These are phyloP conservation scores for Cepaea nemoralis DNA, from an alignment of 1,140 invertebrate species.

Conservation along the genomic window DNA sequence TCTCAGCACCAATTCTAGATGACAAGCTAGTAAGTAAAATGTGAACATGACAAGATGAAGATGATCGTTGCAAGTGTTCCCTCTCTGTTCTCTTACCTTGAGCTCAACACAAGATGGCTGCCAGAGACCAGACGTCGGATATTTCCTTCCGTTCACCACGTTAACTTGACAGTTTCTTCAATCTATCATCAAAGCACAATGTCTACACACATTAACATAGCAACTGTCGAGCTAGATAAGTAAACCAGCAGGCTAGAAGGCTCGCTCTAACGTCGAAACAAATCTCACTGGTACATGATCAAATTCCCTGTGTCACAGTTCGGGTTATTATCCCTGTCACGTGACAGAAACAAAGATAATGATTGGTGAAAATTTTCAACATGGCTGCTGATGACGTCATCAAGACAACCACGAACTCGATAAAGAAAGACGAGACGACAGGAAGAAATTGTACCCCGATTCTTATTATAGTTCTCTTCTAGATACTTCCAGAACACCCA, in stretches of 20 bases:
- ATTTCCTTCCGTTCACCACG: neutral
- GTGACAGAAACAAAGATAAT: neutral
- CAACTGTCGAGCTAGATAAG: neutral
- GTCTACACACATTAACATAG: neutral
- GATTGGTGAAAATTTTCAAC: neutral
- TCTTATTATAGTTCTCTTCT: neutral
- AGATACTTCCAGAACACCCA: neutral
- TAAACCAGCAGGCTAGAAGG: neutral
- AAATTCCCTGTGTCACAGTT: neutral
- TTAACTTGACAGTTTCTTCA: neutral
- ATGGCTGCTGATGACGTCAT: too few relatives aligned
- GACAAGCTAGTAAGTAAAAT: too few relatives aligned
- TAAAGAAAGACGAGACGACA: neutral
- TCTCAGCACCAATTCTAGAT: neutral
- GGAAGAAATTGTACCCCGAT: neutral
- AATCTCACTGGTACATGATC: neutral
- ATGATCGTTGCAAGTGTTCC: neutral
- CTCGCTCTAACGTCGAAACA: neutral
- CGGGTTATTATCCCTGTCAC: neutral
- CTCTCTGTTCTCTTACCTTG: too few relatives aligned
- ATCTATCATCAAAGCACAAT: neutral
- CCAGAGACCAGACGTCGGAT: constrained; percentile 3
- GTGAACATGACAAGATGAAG: too few relatives aligned
- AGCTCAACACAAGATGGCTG: constrained; percentile 27
- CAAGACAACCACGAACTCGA: neutral